Conservation (phyloP, 2,113 vertebrate species). For the Pimephales promelas region DNA sequence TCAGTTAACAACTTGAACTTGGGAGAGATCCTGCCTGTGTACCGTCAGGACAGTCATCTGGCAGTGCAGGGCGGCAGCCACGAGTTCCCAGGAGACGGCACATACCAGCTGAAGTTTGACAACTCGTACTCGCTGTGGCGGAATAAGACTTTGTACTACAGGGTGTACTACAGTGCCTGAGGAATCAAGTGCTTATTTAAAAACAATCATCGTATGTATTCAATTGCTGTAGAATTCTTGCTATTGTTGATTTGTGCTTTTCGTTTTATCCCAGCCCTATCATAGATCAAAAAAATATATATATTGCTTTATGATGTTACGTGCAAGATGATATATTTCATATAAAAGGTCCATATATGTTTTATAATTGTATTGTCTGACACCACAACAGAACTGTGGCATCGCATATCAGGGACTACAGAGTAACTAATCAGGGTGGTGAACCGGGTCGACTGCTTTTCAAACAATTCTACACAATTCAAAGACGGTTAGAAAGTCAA, state of each 20-base stretch:
- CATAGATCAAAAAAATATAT: slow-evolving; percentile 15
- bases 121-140: slow-evolving; percentile 97
- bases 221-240: slow-evolving; percentile 55
- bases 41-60: slow-evolving; percentile 91
- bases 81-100: slow-evolving; percentile 93
- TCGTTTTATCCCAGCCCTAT: slow-evolving; percentile 61
- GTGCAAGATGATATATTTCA: slow-evolving; percentile 46
- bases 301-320: slow-evolving; percentile 46
- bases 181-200: slow-evolving; percentile 31
- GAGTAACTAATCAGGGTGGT: slow-evolving; percentile 55
- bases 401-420: slow-evolving; percentile 69
- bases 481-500: not conserved
- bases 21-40: slow-evolving; percentile 90
- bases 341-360: slow-evolving; percentile 63
- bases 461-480: not conserved
- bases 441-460: slow-evolving; percentile 50
- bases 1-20: slow-evolving; percentile 80
- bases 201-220: slow-evolving; percentile 52
- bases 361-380: slow-evolving; percentile 38
- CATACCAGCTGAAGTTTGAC: slow-evolving; percentile 96
- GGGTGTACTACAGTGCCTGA: slow-evolving; percentile 89
- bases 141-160: slow-evolving; percentile 98
- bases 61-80: slow-evolving; percentile 91
- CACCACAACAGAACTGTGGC: slow-evolving; percentile 42
- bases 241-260: slow-evolving; percentile 62